A percentile compares a stretch with the other conserved stretches of the same genome.
Conservation (phyloP, 1,140 invertebrate genomes). For the Hypothenemus hampei region DNA sequence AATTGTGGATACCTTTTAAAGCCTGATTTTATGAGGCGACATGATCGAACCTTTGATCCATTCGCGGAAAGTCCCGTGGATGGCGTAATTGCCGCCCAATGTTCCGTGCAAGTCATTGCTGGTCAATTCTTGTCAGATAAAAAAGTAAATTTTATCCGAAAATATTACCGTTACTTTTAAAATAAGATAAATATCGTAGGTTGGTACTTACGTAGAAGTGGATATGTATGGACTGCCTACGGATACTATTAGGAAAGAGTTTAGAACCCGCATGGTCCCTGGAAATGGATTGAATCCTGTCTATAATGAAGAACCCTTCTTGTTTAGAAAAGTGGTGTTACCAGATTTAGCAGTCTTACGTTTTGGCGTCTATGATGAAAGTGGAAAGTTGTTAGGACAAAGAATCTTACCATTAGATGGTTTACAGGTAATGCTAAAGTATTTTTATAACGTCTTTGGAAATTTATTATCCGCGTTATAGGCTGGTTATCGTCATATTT, state of each 20-base stretch:
- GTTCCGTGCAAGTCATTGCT: constrained; percentile 96
- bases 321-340: constrained; percentile 96
- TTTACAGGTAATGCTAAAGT: constrained; percentile 65
- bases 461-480: constrained; percentile 13
- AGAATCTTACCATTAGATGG: constrained; percentile 96
- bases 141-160: constrained; percentile 56
- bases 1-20: constrained; percentile 95
- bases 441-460: background rate
- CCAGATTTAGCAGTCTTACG: constrained; percentile 96
- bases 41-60: constrained; percentile 96
- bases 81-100: constrained; percentile 98
- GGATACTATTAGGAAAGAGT: constrained; percentile 98
- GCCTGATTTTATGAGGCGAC: constrained; percentile 97
- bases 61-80: constrained; percentile 99
- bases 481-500: constrained; percentile 96
- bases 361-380: constrained; percentile 99
- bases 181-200: constrained; percentile 23
- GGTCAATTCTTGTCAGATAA: constrained; percentile 99
- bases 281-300: constrained; percentile 96
- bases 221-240: constrained; percentile 99
- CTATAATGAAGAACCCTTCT: constrained; percentile 97
- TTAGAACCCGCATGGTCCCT: constrained; percentile 91
- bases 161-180: background rate
- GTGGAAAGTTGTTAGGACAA: constrained; percentile 93
- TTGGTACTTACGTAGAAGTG: constrained; percentile 98